Base-by-base conservation (phyloP, 1,140 invertebrate genomes). In the Pseudomyrmex flavicornis region DNA sequence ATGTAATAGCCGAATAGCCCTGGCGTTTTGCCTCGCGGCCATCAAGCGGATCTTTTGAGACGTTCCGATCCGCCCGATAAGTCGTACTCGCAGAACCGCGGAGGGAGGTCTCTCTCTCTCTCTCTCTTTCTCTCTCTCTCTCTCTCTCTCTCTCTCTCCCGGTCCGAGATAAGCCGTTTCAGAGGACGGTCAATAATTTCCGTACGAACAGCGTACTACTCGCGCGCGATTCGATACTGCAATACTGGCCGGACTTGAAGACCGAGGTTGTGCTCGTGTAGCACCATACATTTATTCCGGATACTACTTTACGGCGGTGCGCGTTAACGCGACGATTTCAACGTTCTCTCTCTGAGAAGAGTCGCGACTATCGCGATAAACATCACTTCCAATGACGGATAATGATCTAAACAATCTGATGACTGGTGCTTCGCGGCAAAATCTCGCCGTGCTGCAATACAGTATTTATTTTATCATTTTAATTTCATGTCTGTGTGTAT, bases 1-100 rank as follows among this genome's bases (percentile, higher is more conserved):
- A 91, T 86, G 90, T 91, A 91, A 91, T 91, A 90, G 89, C 90
- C 84, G 85, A 72, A 63, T 77, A 56, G 74, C 61, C 59, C 35
- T 61, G 77, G 83, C 83, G 50, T 90, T 90, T 88, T 80, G 89
- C 77, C 75, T 85, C 70, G 72, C 76, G 76, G 59, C 76, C 76
- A 69, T 50, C 59, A 50, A 62, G 54, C 62, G 26, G 83, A 85
- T 74, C 77, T 69, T 77, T 72, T 58, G 63, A 73, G 22, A 35
- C 54, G 75, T 20, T 56, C 44, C 62, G 66, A 80, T 80, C 76
- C 66, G 66, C 54, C 75, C 66, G 76, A 80, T 80, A 80, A 80
- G 76, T 35, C 35, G 35, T 80, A 61, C 69, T 80, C 44, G 70
- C 76, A 66, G 66, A 35, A 26, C 20, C 76, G 66, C 46, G 56